Evolutionary conservation across 2,888 invertebrate genomes (phyloP).

Genomic region (Gibbula magus): DNA sequence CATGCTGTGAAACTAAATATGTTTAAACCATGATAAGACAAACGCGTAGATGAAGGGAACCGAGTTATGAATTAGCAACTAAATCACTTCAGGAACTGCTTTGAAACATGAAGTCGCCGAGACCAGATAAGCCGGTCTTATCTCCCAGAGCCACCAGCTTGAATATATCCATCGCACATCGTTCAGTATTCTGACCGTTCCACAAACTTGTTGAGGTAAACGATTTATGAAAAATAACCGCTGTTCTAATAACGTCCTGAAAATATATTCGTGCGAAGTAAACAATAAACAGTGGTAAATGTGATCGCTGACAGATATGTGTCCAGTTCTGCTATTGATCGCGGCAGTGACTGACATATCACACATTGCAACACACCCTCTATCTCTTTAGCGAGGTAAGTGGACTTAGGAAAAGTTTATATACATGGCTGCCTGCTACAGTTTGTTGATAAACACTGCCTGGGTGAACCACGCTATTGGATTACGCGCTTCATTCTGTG

Average conservation of each 20-base stretch:
- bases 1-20: too few species aligned
- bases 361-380: not conserved
- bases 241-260: conserved; percentile 18
- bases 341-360: not conserved
- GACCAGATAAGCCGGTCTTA: too few species aligned
- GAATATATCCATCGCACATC: not conserved
- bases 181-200: not conserved
- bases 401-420: conserved; percentile 15
- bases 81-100: too few species aligned
- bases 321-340: conserved; percentile 1
- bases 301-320: not conserved
- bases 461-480: not conserved
- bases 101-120: too few species aligned
- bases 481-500: too few species aligned
- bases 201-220: conserved; percentile 6
- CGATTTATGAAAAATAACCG: conserved; percentile 5
- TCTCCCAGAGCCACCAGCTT: not conserved
- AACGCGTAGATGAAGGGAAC: too few species aligned
- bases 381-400: conserved; percentile 16
- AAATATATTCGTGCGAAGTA: conserved; percentile 9
- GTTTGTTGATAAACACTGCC: conserved; percentile 15
- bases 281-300: conserved; percentile 27
- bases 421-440: not conserved
- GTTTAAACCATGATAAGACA: too few species aligned
- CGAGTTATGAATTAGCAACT: too few species aligned